These are phyloP conservation scores for Eilema griseolum DNA, from an alignment of 2,888 invertebrate genomes.

Conservation along the genomic window DNA sequence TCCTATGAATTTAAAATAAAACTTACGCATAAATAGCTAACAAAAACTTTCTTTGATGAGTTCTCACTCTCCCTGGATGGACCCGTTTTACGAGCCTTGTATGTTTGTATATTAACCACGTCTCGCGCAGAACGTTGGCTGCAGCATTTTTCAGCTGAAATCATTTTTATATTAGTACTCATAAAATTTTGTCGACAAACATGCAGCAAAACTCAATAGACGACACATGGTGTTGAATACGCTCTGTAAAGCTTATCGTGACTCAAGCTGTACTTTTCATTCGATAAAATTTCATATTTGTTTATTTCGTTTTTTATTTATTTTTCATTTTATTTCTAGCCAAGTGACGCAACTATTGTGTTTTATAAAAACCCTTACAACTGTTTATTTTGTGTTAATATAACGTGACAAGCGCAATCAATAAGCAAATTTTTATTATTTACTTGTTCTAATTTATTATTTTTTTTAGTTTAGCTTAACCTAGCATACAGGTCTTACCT, in stretches of 20 bases:
- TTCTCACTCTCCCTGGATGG: constrained; percentile 97
- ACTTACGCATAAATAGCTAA: constrained; percentile 99
- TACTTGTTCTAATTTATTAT: constrained; percentile 38
- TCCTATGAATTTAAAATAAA: constrained; percentile 17
- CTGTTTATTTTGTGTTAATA: constrained; percentile 36
- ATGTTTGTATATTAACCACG: constrained; percentile 99
- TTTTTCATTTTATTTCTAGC: constrained; percentile 37
- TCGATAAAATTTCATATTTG: not conserved
- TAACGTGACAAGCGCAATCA: constrained; percentile 44
- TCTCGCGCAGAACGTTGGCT: constrained; percentile 99
- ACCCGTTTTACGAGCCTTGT: constrained; percentile 99
- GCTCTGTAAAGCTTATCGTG: constrained; percentile 44
- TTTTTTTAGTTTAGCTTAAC: constrained; percentile 50
- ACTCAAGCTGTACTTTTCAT: constrained; percentile 35
- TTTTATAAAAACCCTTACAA: constrained; percentile 27
- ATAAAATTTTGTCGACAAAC: constrained; percentile 19
- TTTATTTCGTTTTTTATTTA: constrained; percentile 16
- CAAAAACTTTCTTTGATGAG: constrained; percentile 99
- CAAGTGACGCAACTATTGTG: constrained; percentile 39
- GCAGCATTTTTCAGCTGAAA: constrained; percentile 99
- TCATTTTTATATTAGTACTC: constrained; percentile 42
- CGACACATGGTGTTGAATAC: constrained; percentile 47
- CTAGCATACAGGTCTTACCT: constrained; percentile 73
- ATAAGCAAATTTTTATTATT: constrained; percentile 37
- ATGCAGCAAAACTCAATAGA: constrained; percentile 32